A percentile compares a stretch with the other conserved stretches of the same genome.
Evolutionary conservation across 2,113 vertebrate genomes (phyloP).

Genomic region (Cettia cetti): DNA sequence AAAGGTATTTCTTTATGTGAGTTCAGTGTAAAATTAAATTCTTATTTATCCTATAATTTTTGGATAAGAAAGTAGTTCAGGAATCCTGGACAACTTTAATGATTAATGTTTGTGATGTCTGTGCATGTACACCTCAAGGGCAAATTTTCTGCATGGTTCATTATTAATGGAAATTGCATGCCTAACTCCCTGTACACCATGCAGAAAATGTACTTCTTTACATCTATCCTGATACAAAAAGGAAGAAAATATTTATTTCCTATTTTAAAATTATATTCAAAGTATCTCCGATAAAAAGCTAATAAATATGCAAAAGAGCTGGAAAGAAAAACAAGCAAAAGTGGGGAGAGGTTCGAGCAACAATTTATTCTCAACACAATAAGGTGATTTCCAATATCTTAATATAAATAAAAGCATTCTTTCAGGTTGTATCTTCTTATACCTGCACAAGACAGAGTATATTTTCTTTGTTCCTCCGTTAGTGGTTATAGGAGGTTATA

Average conservation of each 20-base stretch:
- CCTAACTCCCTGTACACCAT: not conserved
- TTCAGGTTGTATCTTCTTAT: not conserved
- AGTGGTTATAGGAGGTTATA: not conserved
- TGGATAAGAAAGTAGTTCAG: not conserved
- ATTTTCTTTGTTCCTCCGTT: not conserved
- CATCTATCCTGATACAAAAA: not conserved
- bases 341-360: not conserved
- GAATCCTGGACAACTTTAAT: not conserved
- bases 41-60: not conserved
- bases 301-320: slow-evolving; percentile 42
- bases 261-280: slow-evolving; percentile 27
- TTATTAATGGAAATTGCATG: slow-evolving; percentile 12
- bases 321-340: slow-evolving; percentile 21
- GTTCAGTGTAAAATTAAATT: not conserved
- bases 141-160: not conserved
- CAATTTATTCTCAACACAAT: not conserved
- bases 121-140: not conserved
- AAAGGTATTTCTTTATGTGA: not conserved
- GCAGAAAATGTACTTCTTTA: slow-evolving; percentile 19
- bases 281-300: slow-evolving; percentile 6
- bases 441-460: not conserved
- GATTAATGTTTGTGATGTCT: not conserved
- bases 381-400: not conserved
- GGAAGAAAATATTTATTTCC: slow-evolving; percentile 31
- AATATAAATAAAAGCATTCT: slow-evolving; percentile 13